Percentiles rank a stretch among this genome's conserved stretches.
Evolutionary conservation across 2,797 vertebrate species (phyloP).

Genomic region (Furcifer pardalis): DNA sequence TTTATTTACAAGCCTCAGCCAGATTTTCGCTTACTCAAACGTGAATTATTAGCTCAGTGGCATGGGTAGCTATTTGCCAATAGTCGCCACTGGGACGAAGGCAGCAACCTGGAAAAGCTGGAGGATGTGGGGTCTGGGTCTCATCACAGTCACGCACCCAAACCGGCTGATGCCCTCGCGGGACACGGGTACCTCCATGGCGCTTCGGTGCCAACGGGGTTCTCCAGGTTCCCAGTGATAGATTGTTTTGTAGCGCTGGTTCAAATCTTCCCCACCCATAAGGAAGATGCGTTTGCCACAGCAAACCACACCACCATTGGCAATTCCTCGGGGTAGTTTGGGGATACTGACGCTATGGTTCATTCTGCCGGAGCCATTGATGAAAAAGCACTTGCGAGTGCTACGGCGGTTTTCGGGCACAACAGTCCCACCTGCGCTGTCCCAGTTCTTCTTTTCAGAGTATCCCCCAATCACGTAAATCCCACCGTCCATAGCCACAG

Average conservation of each 20-base stretch:
- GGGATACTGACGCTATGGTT: slow-evolving; percentile 75
- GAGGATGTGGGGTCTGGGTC: slow-evolving; percentile 83
- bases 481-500: slow-evolving; percentile 80
- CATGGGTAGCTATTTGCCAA: background rate
- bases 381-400: slow-evolving; percentile 82
- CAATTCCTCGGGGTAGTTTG: slow-evolving; percentile 79
- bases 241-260: slow-evolving; percentile 80
- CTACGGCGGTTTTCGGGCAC: slow-evolving; percentile 74
- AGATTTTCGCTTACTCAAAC: background rate
- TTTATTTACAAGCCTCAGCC: background rate
- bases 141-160: slow-evolving; percentile 82
- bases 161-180: slow-evolving; percentile 85
- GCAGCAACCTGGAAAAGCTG: slow-evolving; percentile 61
- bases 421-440: slow-evolving; percentile 80
- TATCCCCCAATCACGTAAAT: slow-evolving; percentile 84
- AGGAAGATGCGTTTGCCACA: slow-evolving; percentile 86
- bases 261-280: slow-evolving; percentile 83
- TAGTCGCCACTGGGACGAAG: background rate
- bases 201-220: slow-evolving; percentile 83
- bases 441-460: slow-evolving; percentile 77
- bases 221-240: slow-evolving; percentile 87
- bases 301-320: slow-evolving; percentile 80
- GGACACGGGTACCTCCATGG: slow-evolving; percentile 80
- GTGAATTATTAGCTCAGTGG: background rate
- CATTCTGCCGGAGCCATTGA: slow-evolving; percentile 75